A percentile compares a stretch with the other conserved stretches of the same genome.
Evolutionary conservation across 2,888 invertebrate species (phyloP).

Genomic region (Lithophane ornitopus): DNA sequence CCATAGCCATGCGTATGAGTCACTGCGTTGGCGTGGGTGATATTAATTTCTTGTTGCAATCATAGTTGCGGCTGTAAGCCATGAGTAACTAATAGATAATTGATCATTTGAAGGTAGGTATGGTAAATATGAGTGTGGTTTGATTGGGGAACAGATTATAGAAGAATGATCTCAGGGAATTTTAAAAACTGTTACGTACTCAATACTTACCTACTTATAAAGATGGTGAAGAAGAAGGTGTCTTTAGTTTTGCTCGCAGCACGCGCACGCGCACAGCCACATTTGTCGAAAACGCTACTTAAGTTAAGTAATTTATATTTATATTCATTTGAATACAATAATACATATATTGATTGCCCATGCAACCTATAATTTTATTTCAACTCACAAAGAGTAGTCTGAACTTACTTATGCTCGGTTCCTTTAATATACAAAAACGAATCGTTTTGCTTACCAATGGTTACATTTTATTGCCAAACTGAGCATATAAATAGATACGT

Average conservation of each 20-base stretch:
- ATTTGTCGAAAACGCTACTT: too few species aligned
- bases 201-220: too few species aligned
- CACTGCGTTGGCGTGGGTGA: constrained; percentile 71
- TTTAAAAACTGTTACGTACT: neutral
- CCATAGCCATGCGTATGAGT: constrained; percentile 57
- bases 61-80: constrained; percentile 58
- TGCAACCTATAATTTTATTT: neutral
- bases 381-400: neutral
- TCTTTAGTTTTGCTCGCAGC: too few species aligned
- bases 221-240: too few species aligned
- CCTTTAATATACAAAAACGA: too few species aligned
- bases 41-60: constrained; percentile 73
- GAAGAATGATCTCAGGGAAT: neutral
- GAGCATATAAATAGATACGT: too few species aligned
- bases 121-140: constrained; percentile 52
- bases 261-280: too few species aligned
- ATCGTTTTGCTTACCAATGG: too few species aligned
- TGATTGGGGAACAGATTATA: constrained; percentile 22
- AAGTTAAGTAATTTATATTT: too few species aligned
- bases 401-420: too few species aligned
- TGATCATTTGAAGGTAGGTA: constrained; percentile 60
- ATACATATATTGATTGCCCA: neutral
- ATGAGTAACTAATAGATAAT: constrained; percentile 67
- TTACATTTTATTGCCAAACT: too few species aligned
- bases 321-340: neutral